Evolutionary conservation across 92 coral and sea anemone genomes (phyloP), one percentile per base, ranked within the genome.

Genomic region (Epizoanthus fatuus): DNA sequence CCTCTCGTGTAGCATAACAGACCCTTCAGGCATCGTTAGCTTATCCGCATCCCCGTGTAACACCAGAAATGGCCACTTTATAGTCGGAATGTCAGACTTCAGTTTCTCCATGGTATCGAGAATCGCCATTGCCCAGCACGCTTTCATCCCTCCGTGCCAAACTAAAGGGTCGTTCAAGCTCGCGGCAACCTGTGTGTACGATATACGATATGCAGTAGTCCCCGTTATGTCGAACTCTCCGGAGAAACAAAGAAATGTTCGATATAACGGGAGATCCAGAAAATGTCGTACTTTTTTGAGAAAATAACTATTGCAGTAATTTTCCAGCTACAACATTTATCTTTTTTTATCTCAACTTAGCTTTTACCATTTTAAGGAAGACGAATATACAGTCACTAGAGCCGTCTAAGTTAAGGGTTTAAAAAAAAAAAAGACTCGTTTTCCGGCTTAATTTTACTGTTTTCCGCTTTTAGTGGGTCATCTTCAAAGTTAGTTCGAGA

Each of bases 111-210:
- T 86, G 22, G 95, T 86, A 10, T 86, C 73, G 3, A 90, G 73
- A 11, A 96, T 71, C 14, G 88, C 90, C 29, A 72, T 29, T 1
- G 82, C 95, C 86, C 86, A 77, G 49, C 89, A 80, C 0, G 86
- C 92, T 85, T 96, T 96, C 57, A 95, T 20, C n/a, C 99, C 98
- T 4, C 81, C 95, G 75, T 94, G 98, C 92, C 93, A 92, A 29
- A 84, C 81, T 8, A 96, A 89, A 4, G 96, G 96, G 59, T 96
- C 99, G 32, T 84, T 88, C 20, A 80, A 63, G 56, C 87, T 94
- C 4, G 87, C 93, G 56, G 93, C 88, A 16, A 91, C 99, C 99
- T 96, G 59, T 49, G 53, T 7, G 53, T 8, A 9, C 13, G 14
- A 49, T 7, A 78, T 29, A 29, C 35, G 0, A 29, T 29, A 29